Evolutionary conservation across 64 coral and sea anemone genomes (phyloP).

Genomic region (Montipora foliosa): DNA sequence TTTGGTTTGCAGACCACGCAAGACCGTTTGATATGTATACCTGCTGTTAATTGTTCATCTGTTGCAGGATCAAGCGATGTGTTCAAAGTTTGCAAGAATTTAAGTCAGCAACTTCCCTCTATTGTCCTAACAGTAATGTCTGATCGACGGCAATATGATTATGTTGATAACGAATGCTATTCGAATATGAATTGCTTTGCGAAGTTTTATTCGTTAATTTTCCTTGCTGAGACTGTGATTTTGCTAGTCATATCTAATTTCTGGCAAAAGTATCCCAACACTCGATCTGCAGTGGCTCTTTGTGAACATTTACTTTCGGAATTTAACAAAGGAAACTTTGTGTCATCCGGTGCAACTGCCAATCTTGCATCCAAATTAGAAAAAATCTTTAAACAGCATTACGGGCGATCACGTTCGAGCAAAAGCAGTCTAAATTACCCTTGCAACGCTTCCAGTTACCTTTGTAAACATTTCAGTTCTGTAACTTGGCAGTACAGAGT

Average conservation of each 20-base stretch:
- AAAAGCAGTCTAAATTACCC: too few species aligned
- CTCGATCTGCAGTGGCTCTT: too few species aligned
- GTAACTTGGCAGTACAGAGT: too few species aligned
- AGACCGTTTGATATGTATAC: slow-evolving; percentile 28
- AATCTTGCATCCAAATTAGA: too few species aligned
- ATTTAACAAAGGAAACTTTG: too few species aligned
- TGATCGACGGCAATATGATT: slow-evolving; percentile 22
- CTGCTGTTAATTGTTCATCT: slow-evolving; percentile 24
- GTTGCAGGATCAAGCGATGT: neutral
- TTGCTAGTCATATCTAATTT: slow-evolving; percentile 18
- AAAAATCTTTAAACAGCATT: too few species aligned
- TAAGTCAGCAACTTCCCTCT: neutral
- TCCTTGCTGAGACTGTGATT: neutral
- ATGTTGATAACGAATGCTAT: slow-evolving; percentile 10
- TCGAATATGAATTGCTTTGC: neutral
- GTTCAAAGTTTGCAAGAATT: neutral
- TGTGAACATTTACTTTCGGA: too few species aligned
- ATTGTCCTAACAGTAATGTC: slow-evolving; percentile 7
- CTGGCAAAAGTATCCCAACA: neutral
- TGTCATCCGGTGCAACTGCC: too few species aligned
- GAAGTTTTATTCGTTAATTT: slow-evolving; percentile 30
- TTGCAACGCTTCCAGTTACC: too few species aligned
- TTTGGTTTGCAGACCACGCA: slow-evolving; percentile 23
- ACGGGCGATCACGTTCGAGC: too few species aligned
- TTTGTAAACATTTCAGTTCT: too few species aligned